A percentile compares a stretch with the other conserved stretches of the same genome.
Conservation (phyloP, 2,797 vertebrate species). For the Melanotaenia trifasciata region DNA sequence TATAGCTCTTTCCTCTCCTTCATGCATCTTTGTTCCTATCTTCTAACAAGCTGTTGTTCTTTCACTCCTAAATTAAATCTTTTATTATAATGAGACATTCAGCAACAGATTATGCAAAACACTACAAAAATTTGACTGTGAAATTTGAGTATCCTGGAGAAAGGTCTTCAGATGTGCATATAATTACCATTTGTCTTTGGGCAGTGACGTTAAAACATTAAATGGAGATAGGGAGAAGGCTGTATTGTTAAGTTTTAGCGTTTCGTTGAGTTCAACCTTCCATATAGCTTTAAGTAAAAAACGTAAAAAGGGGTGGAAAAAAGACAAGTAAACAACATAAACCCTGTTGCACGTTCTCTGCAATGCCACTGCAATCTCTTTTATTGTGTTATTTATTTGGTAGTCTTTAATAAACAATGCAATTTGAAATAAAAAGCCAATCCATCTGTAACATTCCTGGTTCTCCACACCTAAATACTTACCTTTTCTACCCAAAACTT, state of each 20-base stretch:
- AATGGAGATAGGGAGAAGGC: neutral
- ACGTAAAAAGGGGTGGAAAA: neutral
- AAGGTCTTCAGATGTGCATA: no score
- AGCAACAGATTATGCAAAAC: neutral
- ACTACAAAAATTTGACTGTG: no score
- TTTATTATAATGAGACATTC: conserved; percentile 4
- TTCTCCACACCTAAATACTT: neutral
- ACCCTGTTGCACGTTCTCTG: neutral
- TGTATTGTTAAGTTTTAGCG: no score
- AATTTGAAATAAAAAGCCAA: neutral
- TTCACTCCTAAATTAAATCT: conserved; percentile 1
- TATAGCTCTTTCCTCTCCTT: neutral
- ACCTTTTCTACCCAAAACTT: neutral
- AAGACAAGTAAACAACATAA: neutral
- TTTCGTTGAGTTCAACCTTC: neutral
- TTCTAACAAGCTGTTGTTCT: neutral
- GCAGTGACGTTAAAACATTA: neutral
- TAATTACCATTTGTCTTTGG: neutral
- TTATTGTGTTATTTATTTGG: neutral
- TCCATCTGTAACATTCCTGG: neutral
- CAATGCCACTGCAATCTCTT: neutral
- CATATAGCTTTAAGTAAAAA: neutral
- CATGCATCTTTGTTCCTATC: neutral
- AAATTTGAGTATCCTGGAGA: no score
- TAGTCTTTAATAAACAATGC: neutral